Base-by-base conservation (phyloP, 2,797 vertebrate genomes). In the Austrolebias charrua region DNA sequence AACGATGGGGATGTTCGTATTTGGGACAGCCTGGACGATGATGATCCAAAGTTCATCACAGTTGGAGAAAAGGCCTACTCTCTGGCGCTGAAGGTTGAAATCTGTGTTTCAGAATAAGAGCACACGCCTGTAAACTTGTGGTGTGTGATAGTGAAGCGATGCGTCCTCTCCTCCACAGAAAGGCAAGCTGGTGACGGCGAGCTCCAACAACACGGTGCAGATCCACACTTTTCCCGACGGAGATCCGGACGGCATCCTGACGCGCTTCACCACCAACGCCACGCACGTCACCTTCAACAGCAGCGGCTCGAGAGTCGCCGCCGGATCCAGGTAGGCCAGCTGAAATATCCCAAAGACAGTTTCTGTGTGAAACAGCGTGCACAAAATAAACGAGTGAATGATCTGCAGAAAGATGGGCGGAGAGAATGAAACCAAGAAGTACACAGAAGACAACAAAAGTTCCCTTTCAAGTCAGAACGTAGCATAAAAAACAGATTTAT, bases 41-140 rank as follows among this genome's bases (percentile, higher is more conserved):
- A 99, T 4, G 96, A 99, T 62, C 97, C 96, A 0, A 97, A 95
- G 80, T 98, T 95, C 69, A 94, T 99, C 79, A 96, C 90, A 0
- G 96, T 99, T 1, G 98, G 96, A 64, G 96, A 98, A 63, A 99
- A 96, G 84, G 95, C 93, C 1, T 95, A 94, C 76, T 97, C 98
- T 0, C 91, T 95, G 9, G 94, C 96, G n/a, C 84, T 99, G 0
- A 98, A 95, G 94, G 97, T 97, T 76, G 24, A 67, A 10, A 38
- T 38, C 48, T 31, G 5, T 4, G 18, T 10, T 13, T 16, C 15
- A 16, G 7, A 13, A 49, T 45, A 6, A 8, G n/a, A 4, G 14
- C 8, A 12, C 48, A 14, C 4, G 16, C 10, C 29, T 14, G 3
- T 29, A 14, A 40, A 2, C 4, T 13, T 2, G 19, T 6, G 24